Base-by-base conservation (phyloP, 2,797 vertebrate genomes). In the Trichosurus vulpecula region DNA sequence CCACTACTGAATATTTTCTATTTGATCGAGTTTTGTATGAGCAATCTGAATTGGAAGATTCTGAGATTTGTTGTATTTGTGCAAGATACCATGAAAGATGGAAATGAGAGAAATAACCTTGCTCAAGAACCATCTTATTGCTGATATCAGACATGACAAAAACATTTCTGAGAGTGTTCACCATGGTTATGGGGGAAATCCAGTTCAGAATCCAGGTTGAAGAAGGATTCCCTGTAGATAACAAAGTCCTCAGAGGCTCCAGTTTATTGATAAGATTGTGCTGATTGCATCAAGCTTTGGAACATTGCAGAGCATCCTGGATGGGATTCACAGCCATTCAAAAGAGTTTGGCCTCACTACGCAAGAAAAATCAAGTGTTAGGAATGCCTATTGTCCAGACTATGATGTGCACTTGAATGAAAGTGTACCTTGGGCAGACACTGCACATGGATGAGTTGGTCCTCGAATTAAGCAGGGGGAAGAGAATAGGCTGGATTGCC, bases 31-130 rank as follows among this genome's bases (percentile, higher is more conserved):
- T 93, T 97, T 94, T 56, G 55, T 91, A 41, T 96, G 57, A 35
- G 55, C n/a, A 58, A 93, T 94, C 58, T 91, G 13, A 94, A 61
- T 94, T 96, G 92, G 97, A 94, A 95, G n/a, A 91, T 94, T 95
- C 35, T 87, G 6, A 4, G n/a, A 31, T 93, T 22, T 29, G 95
- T 94, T 41, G 31, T 90, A 51, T 51, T 87, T 27, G 74, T 87
- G 19, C 41, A 74, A 66, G 61, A 66, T n/a, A 66, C 35, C 61
- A 81, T 81, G 19, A 81, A 81, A 47, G n/a, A 81, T 87, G 74
- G 41, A 87, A 87, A 51, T 10, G 27, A 87, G 41, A 87, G 41
- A 51, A 27, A 87, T 87, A 12, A 87, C 6, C 13, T 87, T 51
- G 41, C 51, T 51, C 74, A 87, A 51, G 74, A 87, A 87, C 25